Conservation (phyloP, 2,888 invertebrate genomes). For the Coleophora deauratella region DNA sequence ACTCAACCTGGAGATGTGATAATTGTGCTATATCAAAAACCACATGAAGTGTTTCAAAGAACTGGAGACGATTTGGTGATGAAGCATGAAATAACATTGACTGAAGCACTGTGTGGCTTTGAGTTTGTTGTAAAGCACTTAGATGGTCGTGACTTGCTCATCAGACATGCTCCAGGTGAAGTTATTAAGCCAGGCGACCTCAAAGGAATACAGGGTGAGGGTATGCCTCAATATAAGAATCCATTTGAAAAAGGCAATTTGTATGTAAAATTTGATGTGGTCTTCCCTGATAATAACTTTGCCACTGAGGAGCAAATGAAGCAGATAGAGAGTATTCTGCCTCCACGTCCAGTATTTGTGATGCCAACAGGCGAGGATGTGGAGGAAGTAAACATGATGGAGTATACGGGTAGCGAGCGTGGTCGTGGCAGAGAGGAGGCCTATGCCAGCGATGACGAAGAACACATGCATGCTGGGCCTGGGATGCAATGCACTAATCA, state of each 20-base stretch:
- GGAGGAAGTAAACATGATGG: slow-evolving; percentile 88
- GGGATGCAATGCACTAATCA: slow-evolving; percentile 89
- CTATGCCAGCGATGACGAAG: slow-evolving; percentile 80
- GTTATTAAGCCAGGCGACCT: slow-evolving; percentile 88
- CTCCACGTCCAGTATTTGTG: slow-evolving; percentile 79
- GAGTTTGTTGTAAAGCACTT: slow-evolving; percentile 88
- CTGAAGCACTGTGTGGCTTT: slow-evolving; percentile 94
- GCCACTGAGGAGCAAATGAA: slow-evolving; percentile 78
- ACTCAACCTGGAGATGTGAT: slow-evolving; percentile 92
- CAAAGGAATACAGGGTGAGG: slow-evolving; percentile 87
- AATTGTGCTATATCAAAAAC: slow-evolving; percentile 86
- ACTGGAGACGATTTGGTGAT: slow-evolving; percentile 83
- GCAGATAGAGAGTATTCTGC: slow-evolving; percentile 83
- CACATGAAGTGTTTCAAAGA: slow-evolving; percentile 86
- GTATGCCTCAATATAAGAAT: slow-evolving; percentile 91
- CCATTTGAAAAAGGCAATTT: slow-evolving; percentile 91
- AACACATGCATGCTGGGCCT: slow-evolving; percentile 70
- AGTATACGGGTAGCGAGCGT: slow-evolving; percentile 79
- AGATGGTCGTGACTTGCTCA: slow-evolving; percentile 87
- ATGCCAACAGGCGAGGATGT: slow-evolving; percentile 87
- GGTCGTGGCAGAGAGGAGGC: slow-evolving; percentile 76
- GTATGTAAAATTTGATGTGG: slow-evolving; percentile 88
- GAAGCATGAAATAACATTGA: slow-evolving; percentile 83
- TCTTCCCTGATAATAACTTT: slow-evolving; percentile 89
- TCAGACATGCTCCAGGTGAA: slow-evolving; percentile 85